Percentiles rank a stretch among this genome's conserved stretches.
Evolutionary conservation across 2,113 vertebrate genomes (phyloP).

Genomic region (Ancistrus triradiatus): DNA sequence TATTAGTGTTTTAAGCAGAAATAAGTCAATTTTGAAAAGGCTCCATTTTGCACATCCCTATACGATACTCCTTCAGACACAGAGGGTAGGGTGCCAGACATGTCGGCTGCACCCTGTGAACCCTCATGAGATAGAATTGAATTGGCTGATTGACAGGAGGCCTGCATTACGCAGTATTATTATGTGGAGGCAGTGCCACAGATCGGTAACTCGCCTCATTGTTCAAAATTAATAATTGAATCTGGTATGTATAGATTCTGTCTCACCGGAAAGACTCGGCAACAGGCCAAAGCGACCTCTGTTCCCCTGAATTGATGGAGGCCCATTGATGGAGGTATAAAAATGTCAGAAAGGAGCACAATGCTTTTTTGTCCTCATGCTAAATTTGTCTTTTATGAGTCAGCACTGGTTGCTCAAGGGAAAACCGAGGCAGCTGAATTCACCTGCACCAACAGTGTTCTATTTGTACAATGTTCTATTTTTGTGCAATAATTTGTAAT

Average conservation of each 20-base stretch:
- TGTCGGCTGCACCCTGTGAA: no score
- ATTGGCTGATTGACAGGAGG: background rate
- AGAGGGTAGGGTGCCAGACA: no score
- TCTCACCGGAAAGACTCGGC: slow-evolving; percentile 23
- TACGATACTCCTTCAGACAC: no score
- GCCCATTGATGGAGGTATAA: slow-evolving; percentile 57
- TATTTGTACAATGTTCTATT: background rate
- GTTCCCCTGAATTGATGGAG: slow-evolving; percentile 43
- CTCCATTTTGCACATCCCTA: no score
- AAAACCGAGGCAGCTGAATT: slow-evolving; percentile 30
- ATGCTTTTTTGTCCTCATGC: slow-evolving; percentile 52
- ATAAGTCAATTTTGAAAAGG: no score
- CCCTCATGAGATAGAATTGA: no score
- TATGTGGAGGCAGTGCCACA: background rate
- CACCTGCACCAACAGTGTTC: background rate
- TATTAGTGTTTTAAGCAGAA: no score
- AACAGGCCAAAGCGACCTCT: slow-evolving; percentile 26
- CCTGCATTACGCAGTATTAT: background rate
- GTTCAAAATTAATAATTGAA: slow-evolving; percentile 46
- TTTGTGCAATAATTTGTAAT: background rate
- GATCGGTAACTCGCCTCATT: background rate
- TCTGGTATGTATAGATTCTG: slow-evolving; percentile 44
- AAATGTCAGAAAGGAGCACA: slow-evolving; percentile 45
- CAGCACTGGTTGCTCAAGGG: slow-evolving; percentile 20
- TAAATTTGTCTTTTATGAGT: slow-evolving; percentile 60